A percentile compares a stretch with the other conserved stretches of the same genome.
These are phyloP conservation scores for Nasalis larvatus DNA, from an alignment of 2,113 vertebrate species.

Conservation along the genomic window DNA sequence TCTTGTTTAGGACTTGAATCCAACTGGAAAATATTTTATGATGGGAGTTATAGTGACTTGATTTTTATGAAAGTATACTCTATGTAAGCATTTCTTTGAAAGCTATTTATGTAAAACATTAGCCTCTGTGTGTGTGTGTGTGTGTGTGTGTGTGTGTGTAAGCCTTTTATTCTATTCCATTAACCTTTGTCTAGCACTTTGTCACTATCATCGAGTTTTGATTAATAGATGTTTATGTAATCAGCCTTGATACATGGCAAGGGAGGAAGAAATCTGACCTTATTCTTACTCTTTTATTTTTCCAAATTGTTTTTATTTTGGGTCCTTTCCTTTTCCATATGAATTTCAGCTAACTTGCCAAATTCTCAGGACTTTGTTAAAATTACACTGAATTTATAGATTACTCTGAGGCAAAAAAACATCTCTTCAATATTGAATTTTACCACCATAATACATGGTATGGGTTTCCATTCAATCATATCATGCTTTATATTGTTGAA, in stretches of 20 bases:
- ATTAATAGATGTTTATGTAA: not conserved
- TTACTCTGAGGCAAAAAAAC: not conserved
- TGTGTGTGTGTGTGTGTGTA: not conserved
- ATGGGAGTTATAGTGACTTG: not conserved
- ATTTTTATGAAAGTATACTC: not conserved
- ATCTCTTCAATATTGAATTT: not conserved
- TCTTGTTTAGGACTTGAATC: not conserved
- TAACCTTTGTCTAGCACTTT: not conserved
- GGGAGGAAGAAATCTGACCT: not conserved
- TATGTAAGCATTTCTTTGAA: not conserved
- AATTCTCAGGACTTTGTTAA: not conserved
- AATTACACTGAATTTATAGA: not conserved
- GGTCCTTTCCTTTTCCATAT: not conserved
- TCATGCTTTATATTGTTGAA: not conserved
- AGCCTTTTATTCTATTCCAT: not conserved
- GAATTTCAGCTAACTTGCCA: slow-evolving; percentile 10
- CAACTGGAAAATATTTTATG: not conserved
- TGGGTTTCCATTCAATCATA: not conserved
- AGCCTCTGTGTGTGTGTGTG: not conserved
- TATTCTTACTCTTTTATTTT: not conserved
- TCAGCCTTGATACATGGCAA: not conserved
- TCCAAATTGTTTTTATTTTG: not conserved
- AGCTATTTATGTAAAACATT: not conserved
- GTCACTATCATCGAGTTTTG: not conserved
- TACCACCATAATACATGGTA: not conserved